These are phyloP conservation scores for Oscheius sp. DNA, from an alignment of 2,888 invertebrate genomes.

Conservation along the genomic window DNA sequence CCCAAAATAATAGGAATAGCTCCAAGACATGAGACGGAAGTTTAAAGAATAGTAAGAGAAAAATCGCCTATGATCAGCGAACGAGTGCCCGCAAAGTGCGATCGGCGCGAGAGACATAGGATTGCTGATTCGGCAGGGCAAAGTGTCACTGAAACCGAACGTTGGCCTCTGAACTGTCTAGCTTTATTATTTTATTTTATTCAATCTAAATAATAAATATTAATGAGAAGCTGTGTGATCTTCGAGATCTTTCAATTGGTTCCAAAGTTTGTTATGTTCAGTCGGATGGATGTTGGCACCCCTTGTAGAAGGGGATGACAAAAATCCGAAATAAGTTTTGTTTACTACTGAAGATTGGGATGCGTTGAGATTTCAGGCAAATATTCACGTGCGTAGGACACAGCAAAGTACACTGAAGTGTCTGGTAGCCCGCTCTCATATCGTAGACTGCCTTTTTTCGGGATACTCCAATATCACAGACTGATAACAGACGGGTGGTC, in stretches of 20 bases:
- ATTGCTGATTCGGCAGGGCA: not conserved
- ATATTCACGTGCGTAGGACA: not conserved
- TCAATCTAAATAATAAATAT: too few species aligned
- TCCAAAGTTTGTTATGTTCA: too few species aligned
- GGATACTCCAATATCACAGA: too few species aligned
- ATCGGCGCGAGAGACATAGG: not conserved
- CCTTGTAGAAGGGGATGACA: not conserved
- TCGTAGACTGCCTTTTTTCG: too few species aligned
- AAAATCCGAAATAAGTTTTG: not conserved
- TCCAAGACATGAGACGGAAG: too few species aligned
- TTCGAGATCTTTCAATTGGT: too few species aligned
- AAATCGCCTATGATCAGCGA: not conserved
- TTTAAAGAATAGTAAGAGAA: not conserved
- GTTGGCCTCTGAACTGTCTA: not conserved
- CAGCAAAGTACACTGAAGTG: not conserved
- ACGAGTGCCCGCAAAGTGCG: not conserved
- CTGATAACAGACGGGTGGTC: too few species aligned
- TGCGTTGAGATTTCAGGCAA: not conserved
- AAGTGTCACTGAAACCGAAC: not conserved
- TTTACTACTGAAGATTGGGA: not conserved
- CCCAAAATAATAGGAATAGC: too few species aligned
- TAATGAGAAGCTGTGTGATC: too few species aligned
- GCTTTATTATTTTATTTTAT: too few species aligned
- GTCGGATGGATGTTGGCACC: too few species aligned
- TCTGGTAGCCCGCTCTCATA: not conserved